Evolutionary conservation across 2,113 vertebrate species (phyloP).

Genomic region (Cephalopterus ornatus): DNA sequence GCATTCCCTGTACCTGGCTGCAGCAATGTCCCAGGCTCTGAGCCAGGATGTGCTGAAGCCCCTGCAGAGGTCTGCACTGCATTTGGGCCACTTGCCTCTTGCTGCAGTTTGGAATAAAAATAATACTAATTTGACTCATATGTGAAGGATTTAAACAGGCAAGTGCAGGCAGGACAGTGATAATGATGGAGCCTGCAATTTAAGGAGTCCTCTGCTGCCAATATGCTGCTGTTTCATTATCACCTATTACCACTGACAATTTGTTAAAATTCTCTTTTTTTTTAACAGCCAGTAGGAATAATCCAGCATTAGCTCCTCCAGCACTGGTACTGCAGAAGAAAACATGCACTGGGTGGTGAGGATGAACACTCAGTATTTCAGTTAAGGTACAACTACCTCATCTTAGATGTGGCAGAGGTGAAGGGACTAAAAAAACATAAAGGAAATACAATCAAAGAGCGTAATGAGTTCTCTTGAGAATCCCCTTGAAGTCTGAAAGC

Average conservation of each 20-base stretch:
- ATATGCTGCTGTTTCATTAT: constrained; percentile 65
- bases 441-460: neutral
- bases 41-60: neutral
- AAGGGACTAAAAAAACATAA: neutral
- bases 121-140: neutral
- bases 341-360: neutral
- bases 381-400: neutral
- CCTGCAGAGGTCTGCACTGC: neutral
- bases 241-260: constrained; percentile 23
- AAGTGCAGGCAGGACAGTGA: constrained; percentile 54
- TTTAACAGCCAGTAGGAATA: neutral
- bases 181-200: constrained; percentile 18
- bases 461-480: neutral
- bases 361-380: neutral
- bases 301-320: neutral
- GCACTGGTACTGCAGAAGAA: neutral
- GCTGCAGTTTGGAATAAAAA: constrained; percentile 3
- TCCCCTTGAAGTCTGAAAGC: neutral
- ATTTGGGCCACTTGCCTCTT: neutral
- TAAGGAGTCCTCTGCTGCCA: neutral
- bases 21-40: neutral
- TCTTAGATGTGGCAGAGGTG: neutral
- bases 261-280: neutral
- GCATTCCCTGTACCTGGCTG: neutral
- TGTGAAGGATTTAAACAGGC: neutral